Percentiles rank a stretch among this genome's conserved stretches.
Evolutionary conservation across 64 coral and sea anemone genomes (phyloP).

Genomic region (Montipora sp.): DNA sequence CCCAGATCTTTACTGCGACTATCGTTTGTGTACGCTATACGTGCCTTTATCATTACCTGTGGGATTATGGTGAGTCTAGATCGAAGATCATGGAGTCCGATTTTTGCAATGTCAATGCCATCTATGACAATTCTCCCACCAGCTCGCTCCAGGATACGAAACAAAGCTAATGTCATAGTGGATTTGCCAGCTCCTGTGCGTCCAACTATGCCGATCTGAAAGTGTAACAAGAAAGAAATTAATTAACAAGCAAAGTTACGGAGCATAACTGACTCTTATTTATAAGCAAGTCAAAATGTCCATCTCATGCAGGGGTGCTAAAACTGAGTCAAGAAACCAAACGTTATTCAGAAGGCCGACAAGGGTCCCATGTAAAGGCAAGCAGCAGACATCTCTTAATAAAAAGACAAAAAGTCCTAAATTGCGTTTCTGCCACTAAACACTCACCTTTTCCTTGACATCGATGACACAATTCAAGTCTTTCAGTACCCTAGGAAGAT

Average conservation of each 20-base stretch:
- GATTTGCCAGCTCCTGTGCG: constrained; percentile 86
- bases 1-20: constrained; percentile 3
- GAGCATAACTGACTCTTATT: too few relatives aligned
- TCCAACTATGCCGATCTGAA: constrained; percentile 78
- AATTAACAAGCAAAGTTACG: too few relatives aligned
- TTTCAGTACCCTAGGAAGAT: constrained; percentile 53
- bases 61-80: constrained; percentile 83
- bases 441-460: constrained; percentile 36
- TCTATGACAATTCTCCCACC: constrained; percentile 63
- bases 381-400: not conserved
- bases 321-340: too few relatives aligned
- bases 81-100: constrained; percentile 78
- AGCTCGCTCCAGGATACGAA: constrained; percentile 82
- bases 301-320: too few relatives aligned
- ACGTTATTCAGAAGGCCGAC: not conserved
- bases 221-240: not conserved
- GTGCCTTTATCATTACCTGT: constrained; percentile 60
- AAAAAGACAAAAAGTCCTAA: too few relatives aligned
- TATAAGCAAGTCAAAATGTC: too few relatives aligned
- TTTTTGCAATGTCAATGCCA: constrained; percentile 67
- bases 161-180: constrained; percentile 66
- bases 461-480: constrained; percentile 40
- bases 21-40: not conserved
- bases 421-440: not conserved
- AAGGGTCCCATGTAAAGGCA: not conserved